Conservation (phyloP, 1,140 invertebrate genomes). For the Idris sp. region DNA sequence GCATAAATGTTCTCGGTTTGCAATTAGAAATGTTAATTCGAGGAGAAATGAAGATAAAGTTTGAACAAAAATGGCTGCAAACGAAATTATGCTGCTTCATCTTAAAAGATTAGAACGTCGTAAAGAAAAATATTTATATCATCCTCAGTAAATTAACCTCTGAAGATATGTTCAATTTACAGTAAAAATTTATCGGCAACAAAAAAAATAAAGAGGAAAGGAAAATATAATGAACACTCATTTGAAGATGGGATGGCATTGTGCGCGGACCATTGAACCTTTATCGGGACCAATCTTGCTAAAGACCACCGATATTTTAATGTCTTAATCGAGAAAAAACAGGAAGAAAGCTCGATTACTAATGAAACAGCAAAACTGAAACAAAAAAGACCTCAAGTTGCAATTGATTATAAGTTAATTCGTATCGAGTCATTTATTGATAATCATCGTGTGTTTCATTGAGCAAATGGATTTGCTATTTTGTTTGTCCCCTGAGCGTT, state of each 20-base stretch:
- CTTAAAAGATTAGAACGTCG: too few species aligned
- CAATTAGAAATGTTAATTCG: slow-evolving; percentile 22
- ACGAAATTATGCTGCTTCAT: too few species aligned
- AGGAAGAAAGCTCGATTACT: background rate
- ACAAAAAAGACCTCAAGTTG: background rate
- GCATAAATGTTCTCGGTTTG: slow-evolving; percentile 13
- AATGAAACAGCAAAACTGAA: slow-evolving; percentile 21
- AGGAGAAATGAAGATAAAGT: too few species aligned
- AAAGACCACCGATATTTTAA: slow-evolving; percentile 1
- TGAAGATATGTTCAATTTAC: too few species aligned
- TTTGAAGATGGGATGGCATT: too few species aligned
- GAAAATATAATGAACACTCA: too few species aligned
- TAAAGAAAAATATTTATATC: too few species aligned
- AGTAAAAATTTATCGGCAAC: too few species aligned
- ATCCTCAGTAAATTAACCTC: too few species aligned
- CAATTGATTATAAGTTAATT: slow-evolving; percentile 51
- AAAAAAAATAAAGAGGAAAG: too few species aligned
- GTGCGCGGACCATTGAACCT: background rate
- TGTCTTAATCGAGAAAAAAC: background rate
- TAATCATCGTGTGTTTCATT: slow-evolving; percentile 59
- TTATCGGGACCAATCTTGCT: slow-evolving; percentile 12
- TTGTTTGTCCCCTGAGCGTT: slow-evolving; percentile 22
- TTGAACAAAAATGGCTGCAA: slow-evolving; percentile 17
- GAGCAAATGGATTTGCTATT: slow-evolving; percentile 56
- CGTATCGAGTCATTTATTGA: slow-evolving; percentile 49